Evolutionary conservation across 2,888 invertebrate species (phyloP), one percentile per base, ranked within the genome.

Genomic region (Polyommatus iphigenia): DNA sequence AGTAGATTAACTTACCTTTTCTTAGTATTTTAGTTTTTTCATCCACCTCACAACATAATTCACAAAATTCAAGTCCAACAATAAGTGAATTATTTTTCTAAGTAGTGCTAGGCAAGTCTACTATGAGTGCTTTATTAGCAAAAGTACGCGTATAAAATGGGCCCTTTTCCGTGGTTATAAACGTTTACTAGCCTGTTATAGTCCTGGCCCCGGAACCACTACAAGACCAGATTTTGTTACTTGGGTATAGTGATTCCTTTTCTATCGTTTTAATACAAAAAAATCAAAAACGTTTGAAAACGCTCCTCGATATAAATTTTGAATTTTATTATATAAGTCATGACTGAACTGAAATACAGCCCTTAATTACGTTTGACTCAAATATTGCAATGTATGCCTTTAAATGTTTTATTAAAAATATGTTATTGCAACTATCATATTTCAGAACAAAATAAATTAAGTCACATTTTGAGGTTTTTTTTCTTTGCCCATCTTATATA

Each of bases 371-470:
- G 62, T 71, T 32, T 13, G 54, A 71, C 20, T 71, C 36, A 54
- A 73, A 79, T 59, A 62, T 76, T 78, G 78, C 79, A 78, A 79
- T 78, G 72, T 78, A 67, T 78, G 54, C 76, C 57, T 77, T 77
- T 80, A 73, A 77, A 78, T 77, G 76, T 79, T 36, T 79, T 54
- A 81, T 81, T 46, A 54, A 81, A 80, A 81, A 82, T 84, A 85
- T 84, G 81, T 85, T 84, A 84, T 84, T 85, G 83, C 86, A 85
- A 87, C 84, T 84, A 85, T 87, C 87, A 89, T 85, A 84, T 87
- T 90, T 90, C 86, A 86, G 86, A 90, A 91, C 87, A 89, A 91
- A 91, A 87, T 90, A 91, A 91, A 91, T 88, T 88, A 89, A 91
- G 89, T 90, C 92, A 92, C 91, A 87, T 87, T 86, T 76, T 79